Evolutionary conservation across 2,888 invertebrate species (phyloP).

Genomic region (Brenthis ino): DNA sequence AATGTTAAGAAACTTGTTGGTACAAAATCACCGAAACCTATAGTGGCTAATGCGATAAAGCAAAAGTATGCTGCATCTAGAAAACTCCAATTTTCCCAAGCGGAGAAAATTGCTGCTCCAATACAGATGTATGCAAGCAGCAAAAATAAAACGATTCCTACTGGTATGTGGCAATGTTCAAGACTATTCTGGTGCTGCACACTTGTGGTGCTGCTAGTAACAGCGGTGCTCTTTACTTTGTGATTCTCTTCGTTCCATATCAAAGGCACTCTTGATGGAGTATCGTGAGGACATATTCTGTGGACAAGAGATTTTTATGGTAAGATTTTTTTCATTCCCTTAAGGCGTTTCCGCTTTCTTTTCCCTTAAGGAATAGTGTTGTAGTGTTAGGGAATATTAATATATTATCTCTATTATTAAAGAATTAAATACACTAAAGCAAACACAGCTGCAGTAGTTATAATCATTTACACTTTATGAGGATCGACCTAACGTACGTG

Average conservation of each 20-base stretch:
- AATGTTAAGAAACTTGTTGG: conserved; percentile 81
- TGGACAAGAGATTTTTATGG: conserved; percentile 25
- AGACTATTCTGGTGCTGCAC: conserved; percentile 61
- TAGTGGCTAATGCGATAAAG: conserved; percentile 91
- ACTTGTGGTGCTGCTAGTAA: conserved; percentile 66
- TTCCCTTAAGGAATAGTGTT: no score
- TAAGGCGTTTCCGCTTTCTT: no score
- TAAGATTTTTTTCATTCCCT: no score
- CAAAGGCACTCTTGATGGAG: conserved; percentile 89
- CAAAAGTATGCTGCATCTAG: conserved; percentile 92
- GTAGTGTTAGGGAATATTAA: no score
- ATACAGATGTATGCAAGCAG: conserved; percentile 88
- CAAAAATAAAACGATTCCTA: conserved; percentile 84
- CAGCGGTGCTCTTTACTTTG: conserved; percentile 64
- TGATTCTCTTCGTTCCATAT: conserved; percentile 83
- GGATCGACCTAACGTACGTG: no score
- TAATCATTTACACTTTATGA: no score
- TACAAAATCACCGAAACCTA: conserved; percentile 90
- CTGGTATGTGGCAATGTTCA: conserved; percentile 74
- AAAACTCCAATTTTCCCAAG: conserved; percentile 91
- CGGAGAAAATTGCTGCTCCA: conserved; percentile 89
- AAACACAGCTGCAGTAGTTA: no score
- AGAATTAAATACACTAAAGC: no score
- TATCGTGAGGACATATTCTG: conserved; percentile 85
- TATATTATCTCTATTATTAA: no score